Percentiles rank a stretch among this genome's conserved stretches.
phyloP scores from a whole-genome alignment of 2,113 vertebrate species.

The Boulengeromyrus knoepffleri region DNA sequence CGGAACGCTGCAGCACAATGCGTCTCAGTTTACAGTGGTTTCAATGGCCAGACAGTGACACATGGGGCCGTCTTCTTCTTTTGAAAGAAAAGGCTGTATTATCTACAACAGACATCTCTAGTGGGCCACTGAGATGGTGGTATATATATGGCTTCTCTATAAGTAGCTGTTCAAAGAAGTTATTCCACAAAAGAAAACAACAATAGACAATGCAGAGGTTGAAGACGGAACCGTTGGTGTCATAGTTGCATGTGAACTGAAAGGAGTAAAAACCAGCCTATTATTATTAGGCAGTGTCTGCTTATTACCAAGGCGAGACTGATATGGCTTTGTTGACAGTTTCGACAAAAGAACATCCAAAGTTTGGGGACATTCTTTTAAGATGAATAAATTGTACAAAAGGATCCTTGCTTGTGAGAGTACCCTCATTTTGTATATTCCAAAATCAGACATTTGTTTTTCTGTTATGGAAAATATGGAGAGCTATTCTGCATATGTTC shows the following conservation, averaged over 20 bases:
- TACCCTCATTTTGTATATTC: not conserved
- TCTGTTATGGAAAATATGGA: not conserved
- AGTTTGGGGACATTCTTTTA: not conserved
- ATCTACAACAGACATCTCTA: slow-evolving; percentile 12
- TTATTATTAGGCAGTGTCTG: not conserved
- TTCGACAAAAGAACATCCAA: not conserved
- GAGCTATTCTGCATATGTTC: not conserved
- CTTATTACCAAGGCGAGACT: not conserved
- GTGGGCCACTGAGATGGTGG: slow-evolving; percentile 3
- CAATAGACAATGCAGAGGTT: slow-evolving; percentile 5
- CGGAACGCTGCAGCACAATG: not conserved
- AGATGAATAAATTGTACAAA: not conserved
- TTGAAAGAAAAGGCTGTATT: slow-evolving; percentile 6
- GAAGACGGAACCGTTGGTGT: not conserved
- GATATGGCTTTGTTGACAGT: not conserved
- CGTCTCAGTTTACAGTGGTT: not conserved
- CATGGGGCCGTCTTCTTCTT: not conserved
- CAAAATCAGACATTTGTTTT: slow-evolving; percentile 1
- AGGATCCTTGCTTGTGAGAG: not conserved
- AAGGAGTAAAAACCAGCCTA: not conserved
- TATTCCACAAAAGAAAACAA: not conserved
- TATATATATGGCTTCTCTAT: not conserved
- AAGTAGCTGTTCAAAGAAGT: not conserved
- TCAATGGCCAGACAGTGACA: slow-evolving; percentile 1
- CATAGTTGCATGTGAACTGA: not conserved